A percentile compares a stretch with the other conserved stretches of the same genome.
Conservation (phyloP, 1,140 invertebrate genomes). For the Dinothrombium tinctorium region DNA sequence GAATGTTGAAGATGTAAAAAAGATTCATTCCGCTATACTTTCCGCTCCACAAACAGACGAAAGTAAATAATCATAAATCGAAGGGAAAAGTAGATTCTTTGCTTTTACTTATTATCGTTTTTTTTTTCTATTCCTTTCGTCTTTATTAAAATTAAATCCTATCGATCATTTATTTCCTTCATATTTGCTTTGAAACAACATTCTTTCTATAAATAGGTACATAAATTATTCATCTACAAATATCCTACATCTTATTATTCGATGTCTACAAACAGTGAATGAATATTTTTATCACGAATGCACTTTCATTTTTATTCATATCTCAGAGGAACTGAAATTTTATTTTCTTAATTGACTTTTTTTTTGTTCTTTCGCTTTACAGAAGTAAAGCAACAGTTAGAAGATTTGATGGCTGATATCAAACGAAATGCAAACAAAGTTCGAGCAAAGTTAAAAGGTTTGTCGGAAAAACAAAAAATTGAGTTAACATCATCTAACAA, state of each 20-base stretch:
- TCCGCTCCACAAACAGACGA: conserved; percentile 37
- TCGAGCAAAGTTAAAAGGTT: conserved; percentile 62
- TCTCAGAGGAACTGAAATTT: too few relatives aligned
- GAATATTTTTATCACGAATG: background rate
- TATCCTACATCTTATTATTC: too few relatives aligned
- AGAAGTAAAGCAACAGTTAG: conserved; percentile 97
- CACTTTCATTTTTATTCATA: too few relatives aligned
- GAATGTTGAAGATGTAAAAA: conserved; percentile 37
- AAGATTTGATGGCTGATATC: conserved; percentile 98
- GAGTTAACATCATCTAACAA: background rate
- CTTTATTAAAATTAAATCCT: background rate
- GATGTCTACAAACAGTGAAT: background rate
- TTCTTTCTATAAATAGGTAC: background rate
- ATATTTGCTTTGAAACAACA: background rate
- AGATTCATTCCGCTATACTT: conserved; percentile 35
- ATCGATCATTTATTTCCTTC: background rate
- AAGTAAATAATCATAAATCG: conserved; percentile 24
- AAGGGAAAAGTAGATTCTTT: background rate
- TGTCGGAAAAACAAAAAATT: background rate
- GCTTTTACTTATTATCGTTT: background rate
- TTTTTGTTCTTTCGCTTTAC: conserved; percentile 14
- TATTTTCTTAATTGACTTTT: conserved; percentile 1
- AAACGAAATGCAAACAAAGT: conserved; percentile 99
- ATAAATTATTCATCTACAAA: too few relatives aligned
- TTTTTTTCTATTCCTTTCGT: background rate